phyloP scores from a whole-genome alignment of 1,140 invertebrate species.

The Bradysia coprophila region DNA sequence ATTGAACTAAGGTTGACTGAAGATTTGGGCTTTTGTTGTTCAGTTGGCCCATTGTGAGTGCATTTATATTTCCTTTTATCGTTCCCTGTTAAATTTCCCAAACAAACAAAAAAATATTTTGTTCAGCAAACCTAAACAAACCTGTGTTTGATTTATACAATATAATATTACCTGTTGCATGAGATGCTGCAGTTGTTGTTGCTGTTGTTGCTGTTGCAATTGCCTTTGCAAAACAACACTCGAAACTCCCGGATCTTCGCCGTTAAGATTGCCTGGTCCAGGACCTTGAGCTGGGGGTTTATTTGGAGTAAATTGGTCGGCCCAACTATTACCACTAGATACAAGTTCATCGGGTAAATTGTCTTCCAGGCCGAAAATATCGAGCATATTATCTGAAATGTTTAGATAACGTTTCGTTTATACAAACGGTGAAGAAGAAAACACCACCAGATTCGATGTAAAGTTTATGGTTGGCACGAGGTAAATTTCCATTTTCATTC shows the following conservation, averaged over 20 bases:
- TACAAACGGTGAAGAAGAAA: not conserved
- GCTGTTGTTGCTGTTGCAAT: conserved; percentile 24
- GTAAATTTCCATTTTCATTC: too few relatives aligned
- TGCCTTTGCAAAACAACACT: conserved; percentile 19
- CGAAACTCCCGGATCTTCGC: conserved; percentile 31
- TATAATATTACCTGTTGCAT: conserved; percentile 17
- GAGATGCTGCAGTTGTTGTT: conserved; percentile 21
- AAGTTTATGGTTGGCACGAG: too few relatives aligned
- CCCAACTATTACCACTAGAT: conserved; percentile 43
- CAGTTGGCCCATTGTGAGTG: conserved; percentile 45
- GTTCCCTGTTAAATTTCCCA: too few relatives aligned
- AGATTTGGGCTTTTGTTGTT: conserved; percentile 63
- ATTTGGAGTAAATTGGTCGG: conserved; percentile 34
- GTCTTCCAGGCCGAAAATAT: conserved; percentile 77
- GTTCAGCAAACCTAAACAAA: too few relatives aligned
- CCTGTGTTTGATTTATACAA: too few relatives aligned
- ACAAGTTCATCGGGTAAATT: conserved; percentile 85
- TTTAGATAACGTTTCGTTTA: not conserved
- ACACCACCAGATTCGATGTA: too few relatives aligned
- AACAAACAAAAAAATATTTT: too few relatives aligned
- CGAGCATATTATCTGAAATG: conserved; percentile 37
- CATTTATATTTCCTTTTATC: conserved; percentile 43
- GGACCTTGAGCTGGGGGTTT: conserved; percentile 60
- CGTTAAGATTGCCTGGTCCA: conserved; percentile 51
- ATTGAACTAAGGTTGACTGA: conserved; percentile 56